Evolutionary conservation across 2,888 invertebrate genomes (phyloP), one percentile per base, ranked within the genome.

Genomic region (Encarsia formosa): DNA sequence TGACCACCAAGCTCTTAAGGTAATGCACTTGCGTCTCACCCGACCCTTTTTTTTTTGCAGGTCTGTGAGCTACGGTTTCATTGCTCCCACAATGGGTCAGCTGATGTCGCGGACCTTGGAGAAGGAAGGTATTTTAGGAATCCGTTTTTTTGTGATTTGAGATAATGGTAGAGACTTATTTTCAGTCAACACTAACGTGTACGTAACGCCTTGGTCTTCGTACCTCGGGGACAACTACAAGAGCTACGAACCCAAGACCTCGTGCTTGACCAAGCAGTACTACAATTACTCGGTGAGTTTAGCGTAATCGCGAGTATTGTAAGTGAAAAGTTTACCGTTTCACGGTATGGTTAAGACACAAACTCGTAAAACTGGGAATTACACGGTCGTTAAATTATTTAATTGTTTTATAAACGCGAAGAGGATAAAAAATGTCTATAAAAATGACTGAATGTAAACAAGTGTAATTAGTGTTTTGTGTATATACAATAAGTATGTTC

Each of bases 81-180:
- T 47, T 2, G 52, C 37, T 13, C 52, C 52, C 5, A 41, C 37
- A 1, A 32, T 52, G 11, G 42, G 37, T n/a, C 42, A 42, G 2
- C 32, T 32, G 5, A 52, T 52, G 24, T n/a, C 47, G 5, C 24
- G 16, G 6, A 31, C 47, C n/a, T 31, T 52, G 34, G 42, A 38
- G 16, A 47, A 52, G 32, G 42, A 47, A 52, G 46, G 52, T 52
- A 20, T 4, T n/a, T n/a, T n/a, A n/a, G n/a, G n/a, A n/a, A n/a
- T n/a, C n/a, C n/a, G n/a, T n/a, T n/a, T n/a, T n/a, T n/a, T n/a
- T n/a, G n/a, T n/a, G n/a, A n/a, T n/a, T n/a, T n/a, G n/a, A n/a
- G n/a, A n/a, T n/a, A 26, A 26, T 26, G 6, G 26, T 26, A 18
- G 11, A 11, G 11, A 8, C 19, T 19, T 37, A 15, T 31, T 51